Percentiles rank a stretch among this genome's conserved stretches.
Evolutionary conservation across 2,888 invertebrate species (phyloP).

Genomic region (Dryobotodes eremita): DNA sequence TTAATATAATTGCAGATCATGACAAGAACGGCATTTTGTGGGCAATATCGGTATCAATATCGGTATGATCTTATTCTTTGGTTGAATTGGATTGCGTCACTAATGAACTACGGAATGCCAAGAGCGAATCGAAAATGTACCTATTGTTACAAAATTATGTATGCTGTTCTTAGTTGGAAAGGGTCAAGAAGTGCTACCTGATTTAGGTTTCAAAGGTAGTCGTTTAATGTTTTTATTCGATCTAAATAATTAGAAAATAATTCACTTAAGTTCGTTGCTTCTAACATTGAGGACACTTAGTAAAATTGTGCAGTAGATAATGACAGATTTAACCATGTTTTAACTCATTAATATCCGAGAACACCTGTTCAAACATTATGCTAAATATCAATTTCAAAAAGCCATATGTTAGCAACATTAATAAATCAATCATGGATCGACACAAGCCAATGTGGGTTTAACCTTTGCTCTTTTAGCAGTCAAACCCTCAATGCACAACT

Average conservation of each 20-base stretch:
- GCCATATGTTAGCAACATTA: slow-evolving; percentile 16
- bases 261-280: neutral
- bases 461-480: slow-evolving; percentile 58
- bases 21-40: slow-evolving; percentile 64
- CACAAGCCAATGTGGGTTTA: slow-evolving; percentile 53
- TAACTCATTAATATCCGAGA: slow-evolving; percentile 12
- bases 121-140: slow-evolving; percentile 38
- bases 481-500: slow-evolving; percentile 46
- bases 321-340: neutral
- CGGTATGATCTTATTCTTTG: slow-evolving; percentile 50
- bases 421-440: slow-evolving; percentile 60
- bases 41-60: slow-evolving; percentile 62
- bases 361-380: slow-evolving; percentile 17
- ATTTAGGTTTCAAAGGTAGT: neutral
- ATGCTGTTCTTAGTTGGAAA: slow-evolving; percentile 25
- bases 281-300: neutral
- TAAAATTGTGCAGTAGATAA: neutral
- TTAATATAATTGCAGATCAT: slow-evolving; percentile 66
- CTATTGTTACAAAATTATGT: slow-evolving; percentile 45
- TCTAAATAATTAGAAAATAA: neutral
- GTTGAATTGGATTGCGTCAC: slow-evolving; percentile 55
- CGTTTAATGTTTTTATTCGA: neutral
- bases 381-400: slow-evolving; percentile 48
- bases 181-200: slow-evolving; percentile 3
- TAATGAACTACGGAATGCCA: slow-evolving; percentile 57